Conservation (phyloP, 2,797 vertebrate species). For the Lacerta viridis region DNA sequence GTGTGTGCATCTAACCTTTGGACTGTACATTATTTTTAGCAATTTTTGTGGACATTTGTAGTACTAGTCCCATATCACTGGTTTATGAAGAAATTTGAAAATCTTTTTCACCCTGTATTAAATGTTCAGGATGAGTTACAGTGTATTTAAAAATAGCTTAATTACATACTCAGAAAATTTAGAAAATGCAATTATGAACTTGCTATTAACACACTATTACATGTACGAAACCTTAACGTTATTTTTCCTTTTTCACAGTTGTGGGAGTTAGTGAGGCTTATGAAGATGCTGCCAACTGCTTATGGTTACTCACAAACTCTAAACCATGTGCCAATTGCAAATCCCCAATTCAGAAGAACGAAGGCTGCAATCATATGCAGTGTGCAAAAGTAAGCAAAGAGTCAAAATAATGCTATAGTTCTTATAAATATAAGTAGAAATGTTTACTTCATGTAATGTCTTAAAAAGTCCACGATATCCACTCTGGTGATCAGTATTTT, state of each 20-base stretch:
- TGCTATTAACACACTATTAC: slow-evolving; percentile 32
- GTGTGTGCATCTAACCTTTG: neutral
- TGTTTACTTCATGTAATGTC: neutral
- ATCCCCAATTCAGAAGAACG: slow-evolving; percentile 99
- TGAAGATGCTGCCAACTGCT: slow-evolving; percentile 98
- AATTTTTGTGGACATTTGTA: slow-evolving; percentile 14
- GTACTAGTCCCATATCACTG: neutral
- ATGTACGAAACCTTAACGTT: slow-evolving; percentile 35
- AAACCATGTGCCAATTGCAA: slow-evolving; percentile 98
- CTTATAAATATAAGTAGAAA: neutral
- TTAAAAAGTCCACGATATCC: neutral
- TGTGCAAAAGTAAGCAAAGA: slow-evolving; percentile 89
- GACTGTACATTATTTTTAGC: neutral
- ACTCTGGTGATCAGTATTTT: too few relatives aligned
- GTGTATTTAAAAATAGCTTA: neutral
- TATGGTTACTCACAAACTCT: slow-evolving; percentile 97
- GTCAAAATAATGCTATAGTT: neutral
- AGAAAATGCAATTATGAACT: neutral
- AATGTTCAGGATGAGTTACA: neutral
- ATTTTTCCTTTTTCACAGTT: slow-evolving; percentile 81
- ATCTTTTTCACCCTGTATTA: neutral
- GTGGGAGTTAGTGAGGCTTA: slow-evolving; percentile 97
- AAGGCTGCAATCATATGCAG: slow-evolving; percentile 99
- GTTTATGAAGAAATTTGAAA: neutral
- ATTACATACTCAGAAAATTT: neutral